Percentiles rank a stretch among this genome's conserved stretches.
These are phyloP conservation scores for Mayetiola destructor DNA, from an alignment of 2,888 invertebrate genomes.

Conservation along the genomic window DNA sequence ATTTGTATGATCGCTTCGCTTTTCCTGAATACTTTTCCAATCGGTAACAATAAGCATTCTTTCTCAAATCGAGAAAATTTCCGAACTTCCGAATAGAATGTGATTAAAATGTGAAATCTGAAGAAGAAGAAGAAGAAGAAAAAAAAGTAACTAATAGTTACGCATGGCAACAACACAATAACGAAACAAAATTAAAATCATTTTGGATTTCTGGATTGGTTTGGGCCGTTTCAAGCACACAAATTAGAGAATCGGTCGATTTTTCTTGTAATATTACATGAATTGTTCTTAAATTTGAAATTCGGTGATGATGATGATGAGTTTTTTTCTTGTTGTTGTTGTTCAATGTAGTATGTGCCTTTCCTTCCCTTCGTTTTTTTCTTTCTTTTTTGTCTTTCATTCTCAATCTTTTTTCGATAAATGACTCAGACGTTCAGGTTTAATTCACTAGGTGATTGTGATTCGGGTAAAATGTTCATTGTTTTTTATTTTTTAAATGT, in stretches of 20 bases:
- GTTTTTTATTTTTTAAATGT: background rate
- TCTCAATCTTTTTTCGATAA: too few species aligned
- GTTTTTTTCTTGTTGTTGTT: background rate
- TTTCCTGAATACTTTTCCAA: background rate
- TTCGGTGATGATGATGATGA: background rate
- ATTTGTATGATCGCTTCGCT: background rate
- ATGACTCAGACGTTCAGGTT: too few species aligned
- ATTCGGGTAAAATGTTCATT: too few species aligned
- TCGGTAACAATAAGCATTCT: background rate
- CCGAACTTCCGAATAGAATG: background rate
- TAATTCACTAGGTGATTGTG: too few species aligned
- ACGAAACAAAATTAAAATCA: too few species aligned
- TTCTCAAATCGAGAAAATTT: background rate
- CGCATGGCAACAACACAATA: background rate
- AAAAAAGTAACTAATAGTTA: too few species aligned
- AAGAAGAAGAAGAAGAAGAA: background rate
- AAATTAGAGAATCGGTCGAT: background rate
- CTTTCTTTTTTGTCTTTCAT: too few species aligned
- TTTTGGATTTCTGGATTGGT: background rate
- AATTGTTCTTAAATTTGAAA: background rate
- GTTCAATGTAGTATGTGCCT: background rate
- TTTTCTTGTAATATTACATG: background rate
- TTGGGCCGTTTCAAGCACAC: background rate
- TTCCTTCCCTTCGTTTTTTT: too few species aligned
- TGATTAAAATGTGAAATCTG: background rate